Conservation (phyloP, 2,113 vertebrate genomes). For the Urocitellus parryii region DNA sequence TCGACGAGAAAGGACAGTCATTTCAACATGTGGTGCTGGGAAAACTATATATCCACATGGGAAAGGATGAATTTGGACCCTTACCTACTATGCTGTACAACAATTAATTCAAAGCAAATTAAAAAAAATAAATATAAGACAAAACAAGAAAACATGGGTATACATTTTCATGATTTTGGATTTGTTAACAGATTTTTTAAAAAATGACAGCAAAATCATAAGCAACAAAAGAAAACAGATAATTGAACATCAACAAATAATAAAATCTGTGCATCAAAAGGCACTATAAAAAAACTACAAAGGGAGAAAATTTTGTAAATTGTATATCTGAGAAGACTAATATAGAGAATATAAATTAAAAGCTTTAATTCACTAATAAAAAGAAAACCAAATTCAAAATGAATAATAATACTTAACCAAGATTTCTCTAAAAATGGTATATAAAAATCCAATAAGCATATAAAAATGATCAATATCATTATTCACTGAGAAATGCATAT, state of each 20-base stretch:
- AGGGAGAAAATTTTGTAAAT: background rate
- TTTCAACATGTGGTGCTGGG: background rate
- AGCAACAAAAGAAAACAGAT: too few species aligned
- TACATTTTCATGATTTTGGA: background rate
- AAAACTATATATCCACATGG: background rate
- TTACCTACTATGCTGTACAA: background rate
- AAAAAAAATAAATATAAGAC: background rate
- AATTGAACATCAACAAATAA: too few species aligned
- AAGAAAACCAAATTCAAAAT: background rate
- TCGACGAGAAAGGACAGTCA: background rate
- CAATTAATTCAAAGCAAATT: background rate
- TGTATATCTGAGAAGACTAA: too few species aligned
- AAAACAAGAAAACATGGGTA: background rate
- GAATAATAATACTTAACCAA: background rate
- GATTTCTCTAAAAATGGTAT: background rate
- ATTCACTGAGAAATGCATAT: background rate
- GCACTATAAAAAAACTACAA: too few species aligned
- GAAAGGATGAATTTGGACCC: background rate
- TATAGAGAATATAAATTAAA: too few species aligned
- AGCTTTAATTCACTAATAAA: too few species aligned
- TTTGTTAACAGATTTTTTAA: background rate
- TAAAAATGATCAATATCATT: too few species aligned
- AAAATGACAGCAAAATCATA: background rate
- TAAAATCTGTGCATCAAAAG: too few species aligned
- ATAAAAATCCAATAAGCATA: background rate